phyloP scores from a whole-genome alignment of 2,888 invertebrate species.

The Phytoseiulus persimilis region DNA sequence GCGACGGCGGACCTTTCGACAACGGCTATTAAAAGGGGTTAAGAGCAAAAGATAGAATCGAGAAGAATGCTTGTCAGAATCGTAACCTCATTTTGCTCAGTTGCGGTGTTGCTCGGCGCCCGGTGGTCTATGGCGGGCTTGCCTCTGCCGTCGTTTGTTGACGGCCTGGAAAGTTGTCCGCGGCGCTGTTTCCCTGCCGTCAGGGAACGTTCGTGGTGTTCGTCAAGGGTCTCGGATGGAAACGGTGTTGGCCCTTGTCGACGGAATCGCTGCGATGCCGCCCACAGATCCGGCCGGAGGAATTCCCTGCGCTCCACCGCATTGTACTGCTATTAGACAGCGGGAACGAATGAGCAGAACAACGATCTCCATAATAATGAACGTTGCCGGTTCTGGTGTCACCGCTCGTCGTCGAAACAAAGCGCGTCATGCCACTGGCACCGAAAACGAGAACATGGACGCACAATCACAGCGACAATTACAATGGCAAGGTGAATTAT shows the following conservation, averaged over 20 bases:
- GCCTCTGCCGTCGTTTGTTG: background rate
- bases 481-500: slow-evolving; percentile 5
- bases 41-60: background rate
- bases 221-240: background rate
- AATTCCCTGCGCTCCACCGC: background rate
- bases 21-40: slow-evolving; percentile 5
- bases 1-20: background rate
- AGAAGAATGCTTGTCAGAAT: background rate
- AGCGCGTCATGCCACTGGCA: background rate
- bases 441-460: background rate
- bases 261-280: background rate
- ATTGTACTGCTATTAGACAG: background rate
- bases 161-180: background rate
- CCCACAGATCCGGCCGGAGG: background rate
- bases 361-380: background rate
- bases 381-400: background rate
- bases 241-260: background rate
- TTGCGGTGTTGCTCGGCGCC: background rate
- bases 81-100: background rate
- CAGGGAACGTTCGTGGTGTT: background rate
- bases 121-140: background rate
- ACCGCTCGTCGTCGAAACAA: background rate
- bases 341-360: background rate
- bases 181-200: background rate
- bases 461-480: background rate